Evolutionary conservation across 2,113 vertebrate species (phyloP).

Genomic region (Corvus moneduloides): DNA sequence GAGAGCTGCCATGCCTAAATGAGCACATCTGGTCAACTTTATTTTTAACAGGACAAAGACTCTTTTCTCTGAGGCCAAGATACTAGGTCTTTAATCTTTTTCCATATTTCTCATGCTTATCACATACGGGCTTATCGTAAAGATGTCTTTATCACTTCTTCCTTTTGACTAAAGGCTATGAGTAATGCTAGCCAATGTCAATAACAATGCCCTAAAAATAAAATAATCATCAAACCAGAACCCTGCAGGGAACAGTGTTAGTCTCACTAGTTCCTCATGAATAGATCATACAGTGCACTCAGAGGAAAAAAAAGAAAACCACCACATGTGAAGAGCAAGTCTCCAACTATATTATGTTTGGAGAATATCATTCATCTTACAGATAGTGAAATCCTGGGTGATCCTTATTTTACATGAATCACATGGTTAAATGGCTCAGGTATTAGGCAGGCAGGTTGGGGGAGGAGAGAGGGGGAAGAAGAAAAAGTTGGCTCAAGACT

Average conservation of each 20-base stretch:
- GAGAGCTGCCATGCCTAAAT: slow-evolving; percentile 4
- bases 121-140: background rate
- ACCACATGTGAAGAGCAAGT: background rate
- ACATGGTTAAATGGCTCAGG: background rate
- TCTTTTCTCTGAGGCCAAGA: slow-evolving; percentile 62
- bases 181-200: slow-evolving; percentile 42
- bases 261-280: background rate
- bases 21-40: slow-evolving; percentile 63
- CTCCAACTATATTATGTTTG: background rate
- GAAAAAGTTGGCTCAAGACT: background rate
- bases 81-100: slow-evolving; percentile 69
- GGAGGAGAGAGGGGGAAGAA: background rate
- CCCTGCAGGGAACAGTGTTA: background rate
- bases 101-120: slow-evolving; percentile 71
- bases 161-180: slow-evolving; percentile 55
- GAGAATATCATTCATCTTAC: background rate
- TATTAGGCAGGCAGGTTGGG: background rate
- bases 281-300: background rate
- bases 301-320: background rate
- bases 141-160: slow-evolving; percentile 57
- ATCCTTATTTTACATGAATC: slow-evolving; percentile 11
- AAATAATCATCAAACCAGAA: slow-evolving; percentile 1
- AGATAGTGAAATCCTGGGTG: background rate
- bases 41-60: slow-evolving; percentile 57
- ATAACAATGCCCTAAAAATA: slow-evolving; percentile 32